Percentiles rank a stretch among this genome's conserved stretches.
Conservation (phyloP, 2,113 vertebrate species). For the Zosterops hypoxanthus region DNA sequence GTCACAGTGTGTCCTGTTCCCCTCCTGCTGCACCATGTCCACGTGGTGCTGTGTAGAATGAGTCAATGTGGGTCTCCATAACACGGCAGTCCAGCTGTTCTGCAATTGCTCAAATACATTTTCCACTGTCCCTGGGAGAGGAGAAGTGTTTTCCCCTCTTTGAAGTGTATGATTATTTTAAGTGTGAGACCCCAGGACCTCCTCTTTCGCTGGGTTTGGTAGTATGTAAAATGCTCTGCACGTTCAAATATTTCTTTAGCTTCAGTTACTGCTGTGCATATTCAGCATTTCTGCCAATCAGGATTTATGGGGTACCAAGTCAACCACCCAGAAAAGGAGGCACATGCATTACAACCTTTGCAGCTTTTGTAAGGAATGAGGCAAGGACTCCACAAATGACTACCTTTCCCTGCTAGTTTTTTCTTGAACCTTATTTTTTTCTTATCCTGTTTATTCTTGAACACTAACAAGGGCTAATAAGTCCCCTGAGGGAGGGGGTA, state of each 20-base stretch:
- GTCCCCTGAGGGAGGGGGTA: neutral
- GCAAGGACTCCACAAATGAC: neutral
- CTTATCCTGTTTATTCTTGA: neutral
- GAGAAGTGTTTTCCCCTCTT: neutral
- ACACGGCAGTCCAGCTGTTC: neutral
- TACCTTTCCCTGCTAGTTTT: neutral
- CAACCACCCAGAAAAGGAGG: constrained; percentile 58
- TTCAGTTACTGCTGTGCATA: constrained; percentile 6
- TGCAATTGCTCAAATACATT: neutral
- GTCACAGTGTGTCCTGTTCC: neutral
- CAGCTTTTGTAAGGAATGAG: constrained; percentile 8
- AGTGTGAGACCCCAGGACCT: neutral
- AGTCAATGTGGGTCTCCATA: neutral
- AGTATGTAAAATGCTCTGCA: neutral
- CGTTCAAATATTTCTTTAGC: neutral
- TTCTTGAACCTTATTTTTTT: neutral
- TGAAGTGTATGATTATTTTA: neutral
- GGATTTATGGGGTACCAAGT: constrained; percentile 57
- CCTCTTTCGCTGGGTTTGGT: neutral
- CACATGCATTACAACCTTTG: neutral
- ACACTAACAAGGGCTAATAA: neutral
- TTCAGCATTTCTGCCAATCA: constrained; percentile 16
- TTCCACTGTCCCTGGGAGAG: neutral
- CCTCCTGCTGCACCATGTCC: fast-evolving
- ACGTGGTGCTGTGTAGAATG: fast-evolving